Conservation (phyloP, 2,113 vertebrate genomes). For the Poeciliopsis retropinna region DNA sequence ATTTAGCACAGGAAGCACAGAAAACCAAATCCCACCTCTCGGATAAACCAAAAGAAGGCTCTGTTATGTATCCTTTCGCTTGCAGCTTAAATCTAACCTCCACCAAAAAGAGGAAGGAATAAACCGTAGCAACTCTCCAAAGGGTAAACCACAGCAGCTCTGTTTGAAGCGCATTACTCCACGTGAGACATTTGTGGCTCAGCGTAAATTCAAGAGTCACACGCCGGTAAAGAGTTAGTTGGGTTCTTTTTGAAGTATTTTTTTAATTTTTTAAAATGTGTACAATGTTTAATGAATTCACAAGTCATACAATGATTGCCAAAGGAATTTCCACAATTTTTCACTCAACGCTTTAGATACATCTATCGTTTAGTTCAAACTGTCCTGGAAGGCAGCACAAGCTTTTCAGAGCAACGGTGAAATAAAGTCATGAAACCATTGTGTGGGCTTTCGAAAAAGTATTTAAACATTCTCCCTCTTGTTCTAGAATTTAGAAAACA, state of each 20-base stretch:
- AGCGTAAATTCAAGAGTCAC: neutral
- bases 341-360: neutral
- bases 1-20: neutral
- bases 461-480: too few relatives aligned
- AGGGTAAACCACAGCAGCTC: neutral
- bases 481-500: too few relatives aligned
- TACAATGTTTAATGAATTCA: neutral
- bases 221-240: too few relatives aligned
- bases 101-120: neutral
- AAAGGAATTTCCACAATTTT: neutral
- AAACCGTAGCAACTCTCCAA: neutral
- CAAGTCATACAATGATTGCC: too few relatives aligned
- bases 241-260: neutral
- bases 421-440: neutral
- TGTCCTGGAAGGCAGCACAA: neutral
- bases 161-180: neutral
- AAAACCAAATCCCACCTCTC: conserved; percentile 27
- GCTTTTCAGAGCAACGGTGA: neutral
- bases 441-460: too few relatives aligned
- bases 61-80: neutral
- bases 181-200: conserved; percentile 9
- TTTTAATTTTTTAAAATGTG: neutral
- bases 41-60: neutral
- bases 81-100: neutral
- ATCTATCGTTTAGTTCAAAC: neutral